Evolutionary conservation across 2,797 vertebrate species (phyloP).

Genomic region (Enoplosus armatus): DNA sequence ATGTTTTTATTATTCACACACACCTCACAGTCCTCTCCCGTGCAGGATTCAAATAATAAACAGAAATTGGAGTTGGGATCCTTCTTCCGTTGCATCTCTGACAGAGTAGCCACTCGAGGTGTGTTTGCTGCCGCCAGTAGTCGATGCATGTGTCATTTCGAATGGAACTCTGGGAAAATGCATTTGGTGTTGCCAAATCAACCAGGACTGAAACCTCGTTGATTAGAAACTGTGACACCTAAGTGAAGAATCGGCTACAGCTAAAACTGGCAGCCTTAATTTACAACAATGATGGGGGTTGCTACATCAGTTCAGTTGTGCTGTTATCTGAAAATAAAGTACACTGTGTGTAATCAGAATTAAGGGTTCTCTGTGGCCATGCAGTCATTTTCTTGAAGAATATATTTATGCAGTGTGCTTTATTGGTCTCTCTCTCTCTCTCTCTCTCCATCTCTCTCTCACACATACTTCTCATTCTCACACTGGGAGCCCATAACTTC

Average conservation of each 20-base stretch:
- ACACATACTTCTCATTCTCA: constrained; percentile 63
- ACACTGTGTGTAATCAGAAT: constrained; percentile 4
- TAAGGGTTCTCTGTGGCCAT: neutral
- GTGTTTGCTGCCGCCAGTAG: neutral
- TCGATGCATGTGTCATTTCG: neutral
- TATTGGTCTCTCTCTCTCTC: constrained; percentile 7
- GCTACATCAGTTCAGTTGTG: neutral
- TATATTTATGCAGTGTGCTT: constrained; percentile 13
- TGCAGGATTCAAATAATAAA: no score
- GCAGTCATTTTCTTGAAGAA: constrained; percentile 2
- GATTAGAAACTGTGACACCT: neutral
- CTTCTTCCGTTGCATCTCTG: neutral
- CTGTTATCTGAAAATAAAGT: neutral
- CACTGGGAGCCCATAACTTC: constrained; percentile 62
- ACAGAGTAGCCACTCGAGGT: neutral
- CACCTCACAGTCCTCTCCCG: no score
- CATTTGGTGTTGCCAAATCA: no score
- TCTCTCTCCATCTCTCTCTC: neutral
- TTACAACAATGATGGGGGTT: neutral
- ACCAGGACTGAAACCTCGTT: neutral
- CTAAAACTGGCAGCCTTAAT: neutral
- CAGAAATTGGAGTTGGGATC: no score
- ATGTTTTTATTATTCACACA: no score
- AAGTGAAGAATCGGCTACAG: neutral
- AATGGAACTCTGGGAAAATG: no score